These are phyloP conservation scores for Sorex maritimensis DNA, from an alignment of 2,797 vertebrate species.

Conservation along the genomic window DNA sequence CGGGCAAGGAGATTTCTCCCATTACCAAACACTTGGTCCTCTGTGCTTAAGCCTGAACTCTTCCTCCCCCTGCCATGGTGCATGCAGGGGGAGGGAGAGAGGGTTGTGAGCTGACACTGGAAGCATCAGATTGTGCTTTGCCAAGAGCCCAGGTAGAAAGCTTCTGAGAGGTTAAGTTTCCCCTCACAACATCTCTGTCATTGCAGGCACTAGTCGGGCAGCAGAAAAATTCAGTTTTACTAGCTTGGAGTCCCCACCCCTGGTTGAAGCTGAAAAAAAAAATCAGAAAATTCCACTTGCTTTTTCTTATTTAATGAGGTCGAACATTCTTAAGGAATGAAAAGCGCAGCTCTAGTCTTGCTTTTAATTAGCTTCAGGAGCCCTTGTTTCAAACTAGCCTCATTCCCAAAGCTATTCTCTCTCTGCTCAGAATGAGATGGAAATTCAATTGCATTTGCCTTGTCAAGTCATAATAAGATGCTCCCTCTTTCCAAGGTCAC, in stretches of 20 bases:
- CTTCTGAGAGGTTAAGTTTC: background rate
- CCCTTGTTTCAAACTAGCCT: constrained; percentile 80
- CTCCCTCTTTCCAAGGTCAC: constrained; percentile 13
- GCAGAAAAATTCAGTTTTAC: background rate
- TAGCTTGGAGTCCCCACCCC: background rate
- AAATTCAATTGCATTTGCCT: constrained; percentile 71
- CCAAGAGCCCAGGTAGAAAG: background rate
- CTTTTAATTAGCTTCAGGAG: constrained; percentile 84
- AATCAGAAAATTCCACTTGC: constrained; percentile 75
- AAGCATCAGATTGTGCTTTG: background rate
- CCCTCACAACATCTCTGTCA: background rate
- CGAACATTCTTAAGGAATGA: constrained; percentile 77
- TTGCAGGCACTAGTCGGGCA: background rate
- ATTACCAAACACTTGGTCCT: background rate
- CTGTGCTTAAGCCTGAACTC: background rate
- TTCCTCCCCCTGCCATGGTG: background rate
- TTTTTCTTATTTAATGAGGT: constrained; percentile 84
- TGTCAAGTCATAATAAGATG: constrained; percentile 68
- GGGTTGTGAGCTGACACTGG: background rate
- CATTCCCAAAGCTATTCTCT: constrained; percentile 72
- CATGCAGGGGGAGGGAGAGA: background rate
- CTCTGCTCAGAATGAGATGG: constrained; percentile 73
- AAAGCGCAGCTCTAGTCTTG: constrained; percentile 62
- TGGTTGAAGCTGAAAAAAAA: constrained; percentile 67
- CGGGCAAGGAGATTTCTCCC: background rate